Evolutionary conservation across 2,797 vertebrate genomes (phyloP).

Genomic region (Enoplosus armatus): DNA sequence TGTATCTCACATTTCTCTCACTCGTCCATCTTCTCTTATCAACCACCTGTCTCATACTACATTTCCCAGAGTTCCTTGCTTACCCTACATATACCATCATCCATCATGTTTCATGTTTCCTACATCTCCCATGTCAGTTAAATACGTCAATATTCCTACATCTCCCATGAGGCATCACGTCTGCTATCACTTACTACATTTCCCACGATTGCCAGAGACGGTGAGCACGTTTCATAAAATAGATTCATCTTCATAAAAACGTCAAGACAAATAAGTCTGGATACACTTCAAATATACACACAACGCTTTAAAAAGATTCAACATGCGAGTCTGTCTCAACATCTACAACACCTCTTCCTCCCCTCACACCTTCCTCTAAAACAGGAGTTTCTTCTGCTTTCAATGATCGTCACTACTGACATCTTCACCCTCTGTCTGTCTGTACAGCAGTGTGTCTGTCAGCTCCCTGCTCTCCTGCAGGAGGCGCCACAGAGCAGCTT

Average conservation of each 20-base stretch:
- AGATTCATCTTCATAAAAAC: conserved; percentile 53
- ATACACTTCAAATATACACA: conserved; percentile 78
- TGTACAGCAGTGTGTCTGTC: conserved; percentile 41
- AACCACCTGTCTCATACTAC: conserved; percentile 15
- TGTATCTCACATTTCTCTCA: neutral
- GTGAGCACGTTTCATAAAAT: conserved; percentile 38
- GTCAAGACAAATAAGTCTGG: conserved; percentile 17
- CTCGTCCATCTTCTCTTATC: neutral
- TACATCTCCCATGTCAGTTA: conserved; percentile 7
- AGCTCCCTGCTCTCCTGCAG: conserved; percentile 24
- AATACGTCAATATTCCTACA: conserved; percentile 6
- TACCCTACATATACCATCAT: conserved; percentile 9
- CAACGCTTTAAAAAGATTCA: conserved; percentile 42
- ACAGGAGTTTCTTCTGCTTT: neutral
- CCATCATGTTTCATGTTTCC: neutral
- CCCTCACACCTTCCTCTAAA: neutral
- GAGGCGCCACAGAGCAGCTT: conserved; percentile 33
- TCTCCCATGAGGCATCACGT: conserved; percentile 21
- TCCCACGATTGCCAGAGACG: conserved; percentile 52
- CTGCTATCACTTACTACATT: conserved; percentile 28
- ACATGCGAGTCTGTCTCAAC: neutral
- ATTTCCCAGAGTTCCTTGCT: conserved; percentile 53
- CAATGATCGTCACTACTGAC: neutral
- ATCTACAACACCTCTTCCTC: neutral
- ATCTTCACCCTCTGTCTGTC: neutral